Conservation (phyloP, 2,797 vertebrate species). For the Oryzias sinensis region DNA sequence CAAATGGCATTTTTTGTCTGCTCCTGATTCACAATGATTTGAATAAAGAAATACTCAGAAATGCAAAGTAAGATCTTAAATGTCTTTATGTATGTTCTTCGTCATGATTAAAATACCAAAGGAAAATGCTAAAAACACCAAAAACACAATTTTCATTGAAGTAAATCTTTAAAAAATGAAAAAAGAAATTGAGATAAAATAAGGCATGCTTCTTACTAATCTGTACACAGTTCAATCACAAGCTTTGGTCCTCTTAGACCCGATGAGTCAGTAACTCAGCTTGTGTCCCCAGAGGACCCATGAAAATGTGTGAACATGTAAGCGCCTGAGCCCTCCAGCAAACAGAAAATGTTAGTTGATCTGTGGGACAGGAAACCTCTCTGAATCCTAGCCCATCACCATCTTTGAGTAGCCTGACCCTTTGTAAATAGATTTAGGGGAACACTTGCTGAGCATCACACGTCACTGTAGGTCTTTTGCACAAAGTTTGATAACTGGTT, state of each 20-base stretch:
- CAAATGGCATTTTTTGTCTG: too few species aligned
- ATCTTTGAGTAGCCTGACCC: slow-evolving; percentile 49
- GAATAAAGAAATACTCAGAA: too few species aligned
- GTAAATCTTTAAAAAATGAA: too few species aligned
- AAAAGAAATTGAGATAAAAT: too few species aligned
- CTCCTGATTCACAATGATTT: too few species aligned
- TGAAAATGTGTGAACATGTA: slow-evolving; percentile 39
- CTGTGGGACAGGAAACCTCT: slow-evolving; percentile 36
- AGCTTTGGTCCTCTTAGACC: slow-evolving; percentile 13
- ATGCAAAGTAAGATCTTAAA: too few species aligned
- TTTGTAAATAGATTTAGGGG: slow-evolving; percentile 21
- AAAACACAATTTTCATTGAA: too few species aligned
- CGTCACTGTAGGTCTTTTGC: slow-evolving; percentile 73
- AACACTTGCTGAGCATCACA: slow-evolving; percentile 77
- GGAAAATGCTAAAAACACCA: too few species aligned
- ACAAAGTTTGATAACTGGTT: slow-evolving; percentile 64
- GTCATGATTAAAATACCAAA: too few species aligned
- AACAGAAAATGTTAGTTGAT: slow-evolving; percentile 36
- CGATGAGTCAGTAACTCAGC: slow-evolving; percentile 22
- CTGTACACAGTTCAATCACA: background rate
- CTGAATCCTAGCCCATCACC: slow-evolving; percentile 32
- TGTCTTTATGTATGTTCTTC: too few species aligned
- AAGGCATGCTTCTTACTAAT: too few species aligned
- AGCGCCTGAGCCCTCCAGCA: slow-evolving; percentile 2
- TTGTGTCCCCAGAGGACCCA: slow-evolving; percentile 24